Base-by-base conservation (phyloP, 2,113 vertebrate genomes). In the Xiphophorus maculatus region DNA sequence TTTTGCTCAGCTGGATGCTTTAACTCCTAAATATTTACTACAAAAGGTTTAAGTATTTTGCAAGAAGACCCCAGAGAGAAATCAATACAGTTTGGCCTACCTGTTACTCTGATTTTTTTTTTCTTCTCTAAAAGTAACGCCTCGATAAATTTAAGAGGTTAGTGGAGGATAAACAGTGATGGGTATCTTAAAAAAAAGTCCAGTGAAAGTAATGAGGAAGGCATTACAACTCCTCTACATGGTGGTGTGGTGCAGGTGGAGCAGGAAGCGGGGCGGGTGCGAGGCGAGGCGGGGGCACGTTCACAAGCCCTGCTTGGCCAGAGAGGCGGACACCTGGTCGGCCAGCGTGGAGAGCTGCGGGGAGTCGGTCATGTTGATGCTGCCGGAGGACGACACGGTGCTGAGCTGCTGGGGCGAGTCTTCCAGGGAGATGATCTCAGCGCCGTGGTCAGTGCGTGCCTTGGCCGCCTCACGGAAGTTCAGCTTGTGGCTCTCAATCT, bases 301-400 rank as follows among this genome's bases (percentile, higher is more conserved):
- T 99, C 97, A 99, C 97, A 99, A 97, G 93, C 97, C 98, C 92
- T 99, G 98, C 88, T 97, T 96, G 94, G 97, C 97, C 94, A 99
- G 95, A 71, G 98, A 99, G 80, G 97, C 98, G 0, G 97, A 97
- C 92, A 99, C 98, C 91, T 98, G 96, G 75, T 99, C 98, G 0
- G 98, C 98, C 69, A 99, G 93, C 12, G 97, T 99, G 94, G 97
- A 97, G 2, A 99, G 97, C 94, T 98, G 97, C 11, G 97, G 96
- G 25, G 97, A 96, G 94, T 98, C 97, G 72, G 95, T 93, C 96
- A 98, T 95, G 93, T 99, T 96, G 95, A 99, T 95, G 94, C 97
- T 99, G 93, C 98, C 97, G 0, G 95, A 97, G 89, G 98, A 99
- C 80, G 97, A 99, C 79, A 99, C 96, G 17, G 97, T 97, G 95